Conservation (phyloP, 1,140 invertebrate genomes). For the Aleiodes sp. region DNA sequence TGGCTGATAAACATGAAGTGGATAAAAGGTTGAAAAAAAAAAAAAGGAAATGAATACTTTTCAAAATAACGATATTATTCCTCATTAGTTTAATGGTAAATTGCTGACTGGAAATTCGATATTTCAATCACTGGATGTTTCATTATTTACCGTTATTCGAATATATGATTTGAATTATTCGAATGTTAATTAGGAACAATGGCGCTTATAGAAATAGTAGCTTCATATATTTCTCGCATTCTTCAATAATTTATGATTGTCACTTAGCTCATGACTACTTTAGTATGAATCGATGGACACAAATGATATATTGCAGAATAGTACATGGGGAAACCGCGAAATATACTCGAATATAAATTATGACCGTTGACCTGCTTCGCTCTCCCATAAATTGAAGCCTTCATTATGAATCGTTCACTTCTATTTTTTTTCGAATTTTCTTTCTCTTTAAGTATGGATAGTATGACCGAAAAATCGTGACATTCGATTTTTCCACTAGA, state of each 20-base stretch:
- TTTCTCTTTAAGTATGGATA: too few species aligned
- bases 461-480: too few species aligned
- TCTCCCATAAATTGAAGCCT: background rate
- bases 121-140: too few species aligned
- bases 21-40: too few species aligned
- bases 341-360: background rate
- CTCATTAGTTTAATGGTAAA: too few species aligned
- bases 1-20: too few species aligned
- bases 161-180: background rate
- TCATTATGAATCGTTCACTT: background rate
- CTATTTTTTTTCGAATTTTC: too few species aligned
- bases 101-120: too few species aligned
- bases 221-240: background rate
- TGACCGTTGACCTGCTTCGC: background rate
- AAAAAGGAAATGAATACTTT: too few species aligned
- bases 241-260: background rate
- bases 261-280: background rate
- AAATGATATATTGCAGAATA: conserved; percentile 3
- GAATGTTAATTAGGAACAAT: background rate
- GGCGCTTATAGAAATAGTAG: background rate
- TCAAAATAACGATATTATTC: too few species aligned
- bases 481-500: too few species aligned
- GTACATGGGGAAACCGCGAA: background rate
- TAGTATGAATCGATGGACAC: background rate
- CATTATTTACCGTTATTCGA: too few species aligned